Conservation (phyloP, 2,113 vertebrate species). For the Ovis aries region ARS-UI_Ramb_v3.0 NC_056080.1:23658001-23658500, state of each 20-base stretch:
- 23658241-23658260: neutral
- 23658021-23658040: too few species aligned
- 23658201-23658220: neutral
- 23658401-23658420: conserved; percentile 14
- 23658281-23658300: neutral
- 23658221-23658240: neutral
- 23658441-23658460: neutral
- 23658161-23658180: too few species aligned
- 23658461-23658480: neutral
- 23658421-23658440: neutral
- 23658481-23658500: neutral
- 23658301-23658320: neutral
- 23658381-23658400: neutral
- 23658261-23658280: too few species aligned
- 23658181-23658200: too few species aligned
- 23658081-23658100: too few species aligned
- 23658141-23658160: too few species aligned
- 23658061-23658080: too few species aligned
- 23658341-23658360: neutral
- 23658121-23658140: too few species aligned
- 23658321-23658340: neutral
- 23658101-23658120: too few species aligned
- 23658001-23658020: too few species aligned
- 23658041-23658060: too few species aligned
- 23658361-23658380: neutral